A percentile compares a stretch with the other conserved stretches of the same genome.
phyloP scores from a whole-genome alignment of 2,888 invertebrate genomes.

The Mythimna vitellina region DNA sequence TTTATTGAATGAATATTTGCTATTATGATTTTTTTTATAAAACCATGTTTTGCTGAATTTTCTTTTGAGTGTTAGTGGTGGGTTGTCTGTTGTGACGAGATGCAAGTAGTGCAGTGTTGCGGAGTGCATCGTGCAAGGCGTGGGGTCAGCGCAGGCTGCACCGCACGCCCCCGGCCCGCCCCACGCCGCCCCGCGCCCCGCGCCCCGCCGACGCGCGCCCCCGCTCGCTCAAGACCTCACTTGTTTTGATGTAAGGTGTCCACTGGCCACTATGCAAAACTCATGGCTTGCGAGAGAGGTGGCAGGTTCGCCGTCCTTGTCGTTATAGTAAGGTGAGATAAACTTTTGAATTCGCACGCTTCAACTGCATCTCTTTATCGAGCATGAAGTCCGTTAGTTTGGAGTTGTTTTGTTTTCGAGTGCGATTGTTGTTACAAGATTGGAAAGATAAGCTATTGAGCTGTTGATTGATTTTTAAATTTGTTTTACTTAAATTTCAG shows the following conservation, averaged over 20 bases:
- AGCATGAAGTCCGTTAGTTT: conserved; percentile 51
- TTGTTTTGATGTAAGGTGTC: conserved; percentile 90
- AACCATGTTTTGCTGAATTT: neutral
- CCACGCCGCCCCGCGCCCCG: conserved; percentile 69
- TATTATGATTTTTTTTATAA: neutral
- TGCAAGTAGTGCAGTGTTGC: conserved; percentile 56
- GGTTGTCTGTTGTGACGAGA: conserved; percentile 39
- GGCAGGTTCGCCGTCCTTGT: conserved; percentile 75
- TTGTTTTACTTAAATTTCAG: neutral
- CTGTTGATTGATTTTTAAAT: neutral
- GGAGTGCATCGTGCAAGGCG: conserved; percentile 73
- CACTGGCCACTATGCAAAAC: conserved; percentile 87
- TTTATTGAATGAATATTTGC: neutral
- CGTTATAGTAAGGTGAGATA: conserved; percentile 69
- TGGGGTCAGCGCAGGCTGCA: conserved; percentile 83
- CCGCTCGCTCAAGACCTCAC: conserved; percentile 78
- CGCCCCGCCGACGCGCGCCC: conserved; percentile 64
- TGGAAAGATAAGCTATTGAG: neutral
- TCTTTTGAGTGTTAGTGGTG: conserved; percentile 8
- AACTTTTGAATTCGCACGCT: conserved; percentile 72
- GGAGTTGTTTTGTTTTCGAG: conserved; percentile 34
- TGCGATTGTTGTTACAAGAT: conserved; percentile 13
- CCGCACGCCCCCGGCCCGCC: conserved; percentile 86
- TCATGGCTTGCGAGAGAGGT: conserved; percentile 72
- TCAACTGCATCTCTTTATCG: conserved; percentile 63